Percentiles rank a stretch among this genome's conserved stretches.
phyloP scores from a whole-genome alignment of 2,797 vertebrate species.

The Myotis pilosus region DNA sequence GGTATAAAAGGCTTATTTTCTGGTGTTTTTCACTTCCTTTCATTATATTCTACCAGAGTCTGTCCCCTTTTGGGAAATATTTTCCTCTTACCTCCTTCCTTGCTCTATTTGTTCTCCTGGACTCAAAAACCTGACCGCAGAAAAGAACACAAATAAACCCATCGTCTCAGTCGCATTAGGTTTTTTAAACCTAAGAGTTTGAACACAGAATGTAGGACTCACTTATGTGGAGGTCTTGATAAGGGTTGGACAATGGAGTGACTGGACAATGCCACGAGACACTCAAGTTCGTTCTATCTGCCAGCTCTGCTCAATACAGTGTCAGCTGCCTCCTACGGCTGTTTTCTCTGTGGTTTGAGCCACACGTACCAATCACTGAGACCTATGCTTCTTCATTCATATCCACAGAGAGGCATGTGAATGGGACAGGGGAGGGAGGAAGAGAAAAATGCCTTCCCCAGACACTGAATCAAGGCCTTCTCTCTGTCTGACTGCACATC shows the following conservation, averaged over 20 bases:
- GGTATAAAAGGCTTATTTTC: not conserved
- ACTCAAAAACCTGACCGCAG: slow-evolving; percentile 22
- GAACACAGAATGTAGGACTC: not conserved
- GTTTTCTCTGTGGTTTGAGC: not conserved
- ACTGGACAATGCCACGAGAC: slow-evolving; percentile 21
- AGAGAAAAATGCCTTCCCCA: not conserved
- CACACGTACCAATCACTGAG: not conserved
- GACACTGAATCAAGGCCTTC: not conserved
- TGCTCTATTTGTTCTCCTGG: not conserved
- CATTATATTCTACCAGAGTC: not conserved
- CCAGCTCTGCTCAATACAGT: not conserved
- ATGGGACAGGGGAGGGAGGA: not conserved
- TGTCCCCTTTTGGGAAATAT: not conserved
- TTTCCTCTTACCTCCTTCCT: not conserved
- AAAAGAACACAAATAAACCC: slow-evolving; percentile 13
- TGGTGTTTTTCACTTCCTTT: not conserved
- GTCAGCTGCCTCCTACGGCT: not conserved
- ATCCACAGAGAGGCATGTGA: not conserved
- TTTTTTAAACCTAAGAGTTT: not conserved
- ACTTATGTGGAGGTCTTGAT: not conserved
- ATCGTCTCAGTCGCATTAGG: not conserved
- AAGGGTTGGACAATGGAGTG: not conserved
- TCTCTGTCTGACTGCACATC: not conserved
- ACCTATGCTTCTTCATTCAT: not conserved
- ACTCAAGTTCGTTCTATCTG: not conserved